Base-by-base conservation (phyloP, 2,888 invertebrate genomes). In the Thumatha senex region DNA sequence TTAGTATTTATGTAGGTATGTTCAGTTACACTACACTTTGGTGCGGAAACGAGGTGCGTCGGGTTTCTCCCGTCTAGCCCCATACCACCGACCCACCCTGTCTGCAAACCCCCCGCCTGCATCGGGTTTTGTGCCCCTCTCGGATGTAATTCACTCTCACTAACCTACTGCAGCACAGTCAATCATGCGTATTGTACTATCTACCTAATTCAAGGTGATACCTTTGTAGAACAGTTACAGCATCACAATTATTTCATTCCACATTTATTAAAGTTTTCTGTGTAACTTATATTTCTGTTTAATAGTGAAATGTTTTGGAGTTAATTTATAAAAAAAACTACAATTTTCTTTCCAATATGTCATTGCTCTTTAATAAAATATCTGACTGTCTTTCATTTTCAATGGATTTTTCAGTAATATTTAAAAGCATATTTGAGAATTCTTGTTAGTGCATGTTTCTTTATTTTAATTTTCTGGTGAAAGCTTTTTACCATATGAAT, bases 151-250 rank as follows among this genome's bases (percentile, higher is more conserved):
- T 91, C 90, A 91, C 91, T 91, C 91, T 91, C 91, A 90, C 90
- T 91, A 91, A 91, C 91, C 91, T 85, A 91, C 89, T 91, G 89
- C 89, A 90, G 83, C 80, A 81, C 78, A 84, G 80, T 86, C 88
- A 79, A 89, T 89, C 89, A 86, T 86, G 88, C 84, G 85, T 83
- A 86, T 79, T 78, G 77, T 69, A 76, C 80, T 69, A 73, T 74
- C 78, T 78, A 74, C 74, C 80, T 87, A 85, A 86, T 85, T 86
- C 82, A 82, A 83, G 81, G 81, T 82, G 76, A 83, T 80, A 63
- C 66, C n/a, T n/a, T 62, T 63, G 51, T 48, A 46, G 46, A 39
- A 51, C 46, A 41, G 46, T 39, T 53, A 60, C 54, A 18, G 18
- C 38, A 55, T 46, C 36, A 15, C 24, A 46, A 40, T 33, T 33